Base-by-base conservation (phyloP, 2,888 invertebrate genomes). In the Hypomecis atomaria region DNA sequence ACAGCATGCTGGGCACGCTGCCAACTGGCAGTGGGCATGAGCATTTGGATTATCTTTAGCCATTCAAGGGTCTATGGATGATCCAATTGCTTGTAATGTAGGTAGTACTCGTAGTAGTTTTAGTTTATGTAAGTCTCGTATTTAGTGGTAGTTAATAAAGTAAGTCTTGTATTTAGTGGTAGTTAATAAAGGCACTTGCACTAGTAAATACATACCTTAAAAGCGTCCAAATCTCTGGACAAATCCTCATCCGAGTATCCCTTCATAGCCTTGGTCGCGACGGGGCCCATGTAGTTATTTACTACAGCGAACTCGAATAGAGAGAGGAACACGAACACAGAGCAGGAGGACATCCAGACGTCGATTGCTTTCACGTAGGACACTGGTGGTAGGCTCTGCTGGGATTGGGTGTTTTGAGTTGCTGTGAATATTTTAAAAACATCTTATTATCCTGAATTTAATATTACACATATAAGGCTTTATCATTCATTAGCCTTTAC, bases 341-440 rank as follows among this genome's bases (percentile, higher is more conserved):
- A 97, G 83, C 97, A 98, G 0, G 97, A 97, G 0, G 97, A 97
- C 97, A 97, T 98, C 97, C 97, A 98, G 0, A 97, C 96, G 83
- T 98, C 98, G 58, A 98, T 97, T 0, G 98, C 98, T 88, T 98
- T 98, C 0, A 98, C 97, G 85, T 98, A 98, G 0, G 98, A 98
- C 0, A 98, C 98, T 0, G 98, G 97, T 0, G 98, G 98, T 71
- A 98, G 90, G 11, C 96, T 96, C 78, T 97, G 96, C 81, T 98
- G 97, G 0, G 98, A 97, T 81, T 98, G 98, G 0, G 98, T 97
- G 86, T 97, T 98, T 92, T 98, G 98, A 23, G 98, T 98, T 10
- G 98, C 98, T 96, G 81, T 73, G n/a, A 50, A 42, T 59, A 53
- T 7, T 0, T 40, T 34, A 43, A 6, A n/a, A 11, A n/a, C n/a